Percentiles rank a stretch among this genome's conserved stretches.
Evolutionary conservation across 2,888 invertebrate genomes (phyloP).

Genomic region (Apoderus coryli): DNA sequence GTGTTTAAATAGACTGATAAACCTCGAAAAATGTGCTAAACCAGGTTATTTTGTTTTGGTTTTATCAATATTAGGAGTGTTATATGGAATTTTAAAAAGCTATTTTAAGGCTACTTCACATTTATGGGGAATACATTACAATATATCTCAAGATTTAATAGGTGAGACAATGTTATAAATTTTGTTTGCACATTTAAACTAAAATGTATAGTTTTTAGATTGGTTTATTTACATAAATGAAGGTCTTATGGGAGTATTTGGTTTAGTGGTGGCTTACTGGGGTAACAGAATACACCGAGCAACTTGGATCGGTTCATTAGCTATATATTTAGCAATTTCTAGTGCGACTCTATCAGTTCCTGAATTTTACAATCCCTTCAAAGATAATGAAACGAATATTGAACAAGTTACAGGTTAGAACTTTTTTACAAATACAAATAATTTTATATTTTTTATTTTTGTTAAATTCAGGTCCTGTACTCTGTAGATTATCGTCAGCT

Average conservation of each 20-base stretch:
- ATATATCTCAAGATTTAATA: conserved; percentile 30
- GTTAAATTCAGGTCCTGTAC: too few relatives aligned
- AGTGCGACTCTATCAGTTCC: conserved; percentile 39
- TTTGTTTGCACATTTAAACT: conserved; percentile 4
- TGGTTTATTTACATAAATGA: conserved; percentile 42
- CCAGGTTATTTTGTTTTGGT: conserved; percentile 33
- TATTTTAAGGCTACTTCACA: conserved; percentile 39
- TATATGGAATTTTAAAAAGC: conserved; percentile 34
- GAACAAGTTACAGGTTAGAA: background rate
- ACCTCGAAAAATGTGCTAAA: conserved; percentile 32
- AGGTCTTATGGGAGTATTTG: conserved; percentile 38
- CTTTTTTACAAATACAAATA: too few relatives aligned
- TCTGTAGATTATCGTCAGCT: too few relatives aligned
- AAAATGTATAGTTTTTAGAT: conserved; percentile 32
- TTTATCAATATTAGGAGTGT: conserved; percentile 29
- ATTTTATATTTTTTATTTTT: too few relatives aligned
- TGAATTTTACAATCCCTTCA: conserved; percentile 33
- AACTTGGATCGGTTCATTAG: conserved; percentile 42
- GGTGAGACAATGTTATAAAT: conserved; percentile 26
- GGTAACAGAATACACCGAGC: conserved; percentile 42
- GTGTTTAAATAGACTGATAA: conserved; percentile 31
- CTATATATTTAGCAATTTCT: conserved; percentile 38
- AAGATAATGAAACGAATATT: conserved; percentile 18
- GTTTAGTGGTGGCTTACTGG: conserved; percentile 40
- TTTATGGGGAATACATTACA: conserved; percentile 34